Evolutionary conservation across 2,888 invertebrate species (phyloP), one percentile per base, ranked within the genome.

Genomic region (Herminia tarsipennalis): DNA sequence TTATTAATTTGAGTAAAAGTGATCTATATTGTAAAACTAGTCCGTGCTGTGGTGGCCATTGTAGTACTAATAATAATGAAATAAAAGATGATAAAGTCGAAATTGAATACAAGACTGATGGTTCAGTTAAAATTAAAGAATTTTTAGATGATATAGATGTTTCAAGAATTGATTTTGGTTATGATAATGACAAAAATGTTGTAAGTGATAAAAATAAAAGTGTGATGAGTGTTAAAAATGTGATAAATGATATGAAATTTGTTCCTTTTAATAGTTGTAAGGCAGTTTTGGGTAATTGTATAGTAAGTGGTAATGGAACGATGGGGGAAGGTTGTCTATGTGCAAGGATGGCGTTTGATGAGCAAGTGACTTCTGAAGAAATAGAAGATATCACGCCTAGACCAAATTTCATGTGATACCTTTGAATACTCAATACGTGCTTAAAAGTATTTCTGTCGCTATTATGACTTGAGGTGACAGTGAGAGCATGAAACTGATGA

Each of bases 361-460:
- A 87, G n/a, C 77, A 78, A 59, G 74, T 73, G 5, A 79, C 71
- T 33, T 75, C 79, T 5, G 84, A 89, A 57, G 87, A 91, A 64
- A 88, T 90, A 24, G 88, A 86, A 18, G 88, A 89, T 59, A 81
- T 91, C 10, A 88, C 87, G 1, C 89, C 88, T 2, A 69, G 70
- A 36, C 88, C 87, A 21, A 74, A 21, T 10, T n/a, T n/a, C n/a
- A n/a, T n/a, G n/a, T n/a, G n/a, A n/a, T n/a, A n/a, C n/a, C n/a
- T n/a, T n/a, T n/a, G n/a, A n/a, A n/a, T n/a, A n/a, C n/a, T n/a
- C n/a, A n/a, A n/a, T n/a, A n/a, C n/a, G n/a, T n/a, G n/a, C n/a
- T n/a, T n/a, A n/a, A n/a, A n/a, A n/a, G n/a, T n/a, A n/a, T n/a
- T n/a, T n/a, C n/a, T n/a, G n/a, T n/a, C n/a, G n/a, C n/a, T n/a